Conservation (phyloP, 1,140 invertebrate species). For the Temnothorax nylanderi region DNA sequence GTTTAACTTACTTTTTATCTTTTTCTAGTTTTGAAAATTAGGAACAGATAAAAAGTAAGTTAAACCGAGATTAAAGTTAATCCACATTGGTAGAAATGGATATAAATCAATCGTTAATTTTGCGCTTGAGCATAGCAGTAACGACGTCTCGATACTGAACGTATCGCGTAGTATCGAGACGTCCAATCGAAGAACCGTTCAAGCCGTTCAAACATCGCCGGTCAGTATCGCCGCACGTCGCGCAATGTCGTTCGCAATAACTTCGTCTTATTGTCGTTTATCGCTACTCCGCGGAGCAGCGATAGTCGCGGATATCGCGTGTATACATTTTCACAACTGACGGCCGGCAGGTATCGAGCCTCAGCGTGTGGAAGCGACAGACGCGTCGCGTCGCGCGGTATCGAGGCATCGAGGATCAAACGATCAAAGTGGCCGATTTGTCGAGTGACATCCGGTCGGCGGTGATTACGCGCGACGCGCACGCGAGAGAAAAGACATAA, state of each 20-base stretch:
- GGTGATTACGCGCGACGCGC: slow-evolving; percentile 17
- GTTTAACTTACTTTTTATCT: too few species aligned
- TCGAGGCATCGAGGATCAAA: neutral
- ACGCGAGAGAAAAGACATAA: neutral
- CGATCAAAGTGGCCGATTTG: slow-evolving; percentile 9
- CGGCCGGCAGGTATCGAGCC: neutral
- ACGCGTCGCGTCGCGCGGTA: neutral
- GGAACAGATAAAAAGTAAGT: too few species aligned
- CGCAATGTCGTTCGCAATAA: too few species aligned
- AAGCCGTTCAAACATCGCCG: neutral
- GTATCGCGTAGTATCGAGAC: neutral
- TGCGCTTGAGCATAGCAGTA: neutral
- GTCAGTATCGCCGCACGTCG: neutral
- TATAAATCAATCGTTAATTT: neutral
- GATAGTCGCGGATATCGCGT: too few species aligned
- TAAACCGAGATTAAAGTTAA: too few species aligned
- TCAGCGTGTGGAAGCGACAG: too few species aligned
- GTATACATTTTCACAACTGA: neutral
- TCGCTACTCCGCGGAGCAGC: too few species aligned
- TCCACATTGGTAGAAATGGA: too few species aligned
- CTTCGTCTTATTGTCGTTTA: neutral
- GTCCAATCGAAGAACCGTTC: neutral
- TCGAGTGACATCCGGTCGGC: slow-evolving; percentile 25
- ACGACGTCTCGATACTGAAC: neutral
- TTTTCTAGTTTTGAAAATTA: too few species aligned